Evolutionary conservation across 2,113 vertebrate species (phyloP).

Genomic region (Sarotherodon lohbergeri): DNA sequence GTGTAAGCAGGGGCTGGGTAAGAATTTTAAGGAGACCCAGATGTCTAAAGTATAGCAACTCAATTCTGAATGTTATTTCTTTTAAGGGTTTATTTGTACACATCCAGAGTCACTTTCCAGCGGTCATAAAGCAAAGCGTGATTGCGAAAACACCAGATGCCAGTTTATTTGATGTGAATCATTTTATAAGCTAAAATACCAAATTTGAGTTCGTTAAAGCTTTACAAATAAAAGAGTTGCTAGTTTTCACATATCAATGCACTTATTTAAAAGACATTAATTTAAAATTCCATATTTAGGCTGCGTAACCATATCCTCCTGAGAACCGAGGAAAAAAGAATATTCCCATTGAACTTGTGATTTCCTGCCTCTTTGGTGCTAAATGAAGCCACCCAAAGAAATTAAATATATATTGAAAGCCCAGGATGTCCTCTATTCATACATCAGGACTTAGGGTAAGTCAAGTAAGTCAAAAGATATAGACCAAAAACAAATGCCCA

Average conservation of each 20-base stretch:
- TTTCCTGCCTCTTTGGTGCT: background rate
- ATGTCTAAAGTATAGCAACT: background rate
- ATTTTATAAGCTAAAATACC: background rate
- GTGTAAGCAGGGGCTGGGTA: background rate
- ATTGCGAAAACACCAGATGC: background rate
- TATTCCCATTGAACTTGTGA: background rate
- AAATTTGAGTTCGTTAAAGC: background rate
- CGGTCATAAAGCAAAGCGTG: background rate
- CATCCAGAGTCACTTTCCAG: background rate
- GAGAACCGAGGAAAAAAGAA: background rate
- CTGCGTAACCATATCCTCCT: background rate
- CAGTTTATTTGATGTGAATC: background rate
- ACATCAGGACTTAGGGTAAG: background rate
- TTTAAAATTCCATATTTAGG: background rate
- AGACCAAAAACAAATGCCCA: background rate
- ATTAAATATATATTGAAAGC: background rate
- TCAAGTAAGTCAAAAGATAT: background rate
- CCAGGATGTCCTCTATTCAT: background rate
- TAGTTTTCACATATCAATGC: background rate
- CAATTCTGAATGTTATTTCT: background rate
- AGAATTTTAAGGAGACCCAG: background rate
- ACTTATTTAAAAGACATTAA: background rate
- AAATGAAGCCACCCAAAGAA: background rate
- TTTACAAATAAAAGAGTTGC: background rate
- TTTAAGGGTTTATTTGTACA: background rate